Conservation (phyloP, 2,113 vertebrate species). For the Opisthocomus hoazin region DNA sequence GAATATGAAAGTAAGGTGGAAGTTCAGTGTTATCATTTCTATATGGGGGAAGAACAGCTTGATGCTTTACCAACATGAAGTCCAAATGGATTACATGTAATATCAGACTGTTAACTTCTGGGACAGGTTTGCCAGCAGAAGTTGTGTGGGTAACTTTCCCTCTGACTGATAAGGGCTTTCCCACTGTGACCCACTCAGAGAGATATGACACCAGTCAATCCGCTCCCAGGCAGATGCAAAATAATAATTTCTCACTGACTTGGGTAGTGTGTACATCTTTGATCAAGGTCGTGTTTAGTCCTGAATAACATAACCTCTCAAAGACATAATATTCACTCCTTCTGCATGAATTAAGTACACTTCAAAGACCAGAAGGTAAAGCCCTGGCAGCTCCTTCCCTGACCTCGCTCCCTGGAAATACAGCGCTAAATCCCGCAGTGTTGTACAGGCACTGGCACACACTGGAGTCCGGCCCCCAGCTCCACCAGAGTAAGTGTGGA, state of each 20-base stretch:
- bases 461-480: background rate
- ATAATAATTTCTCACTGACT: background rate
- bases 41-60: background rate
- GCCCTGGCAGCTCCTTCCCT: background rate
- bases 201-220: background rate
- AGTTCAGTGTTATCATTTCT: background rate
- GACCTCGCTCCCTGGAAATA: background rate
- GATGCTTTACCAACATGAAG: background rate
- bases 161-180: background rate
- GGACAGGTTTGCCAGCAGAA: background rate
- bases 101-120: background rate
- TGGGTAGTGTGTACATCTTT: background rate
- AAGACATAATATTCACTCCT: background rate
- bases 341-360: background rate
- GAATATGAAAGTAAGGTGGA: background rate
- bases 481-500: background rate
- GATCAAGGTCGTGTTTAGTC: background rate
- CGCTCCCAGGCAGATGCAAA: background rate
- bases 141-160: background rate
- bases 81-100: background rate
- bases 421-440: fast-evolving
- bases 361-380: background rate
- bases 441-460: background rate
- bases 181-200: background rate
- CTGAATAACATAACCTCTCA: background rate